Evolutionary conservation across 2,113 vertebrate genomes (phyloP).

Genomic region (cat (Felis catus)): DNA sequence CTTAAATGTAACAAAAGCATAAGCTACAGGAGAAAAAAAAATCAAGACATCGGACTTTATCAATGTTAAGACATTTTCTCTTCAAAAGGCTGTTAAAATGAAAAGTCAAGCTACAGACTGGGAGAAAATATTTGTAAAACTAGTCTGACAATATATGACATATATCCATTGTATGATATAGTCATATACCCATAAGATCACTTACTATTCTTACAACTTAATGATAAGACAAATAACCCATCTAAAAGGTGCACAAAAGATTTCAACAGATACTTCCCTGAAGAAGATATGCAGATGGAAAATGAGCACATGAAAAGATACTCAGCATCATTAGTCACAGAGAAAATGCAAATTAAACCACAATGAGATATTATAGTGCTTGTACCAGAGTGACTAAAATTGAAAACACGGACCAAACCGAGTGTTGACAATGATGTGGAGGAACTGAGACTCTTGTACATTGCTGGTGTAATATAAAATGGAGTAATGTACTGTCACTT

Average conservation of each 20-base stretch:
- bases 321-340: neutral
- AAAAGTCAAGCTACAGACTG: neutral
- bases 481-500: neutral
- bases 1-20: neutral
- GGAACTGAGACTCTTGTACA: neutral
- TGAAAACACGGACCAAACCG: neutral
- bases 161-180: neutral
- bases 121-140: slow-evolving; percentile 23
- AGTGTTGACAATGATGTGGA: neutral
- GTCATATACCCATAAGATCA: neutral
- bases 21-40: neutral
- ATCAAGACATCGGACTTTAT: neutral
- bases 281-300: neutral
- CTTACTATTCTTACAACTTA: neutral
- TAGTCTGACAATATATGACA: neutral
- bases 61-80: neutral
- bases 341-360: neutral
- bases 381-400: neutral
- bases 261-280: neutral
- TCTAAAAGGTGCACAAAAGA: neutral
- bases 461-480: neutral
- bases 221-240: neutral
- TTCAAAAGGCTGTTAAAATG: neutral
- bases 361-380: neutral
- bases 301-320: neutral